Evolutionary conservation across 1,140 invertebrate genomes (phyloP).

Genomic region (Helicoverpa zea): DNA sequence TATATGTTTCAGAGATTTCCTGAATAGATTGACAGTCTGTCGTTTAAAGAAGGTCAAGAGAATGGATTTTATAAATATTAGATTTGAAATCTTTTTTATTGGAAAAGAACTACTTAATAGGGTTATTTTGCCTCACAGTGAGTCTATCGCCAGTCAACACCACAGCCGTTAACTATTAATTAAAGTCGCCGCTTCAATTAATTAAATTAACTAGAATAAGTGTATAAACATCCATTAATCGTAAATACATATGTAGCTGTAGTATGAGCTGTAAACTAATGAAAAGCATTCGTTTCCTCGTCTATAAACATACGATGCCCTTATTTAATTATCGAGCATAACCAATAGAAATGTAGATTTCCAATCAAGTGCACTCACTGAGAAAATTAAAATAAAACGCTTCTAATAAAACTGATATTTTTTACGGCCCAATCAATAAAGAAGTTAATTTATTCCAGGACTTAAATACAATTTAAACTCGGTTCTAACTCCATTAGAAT

Average conservation of each 20-base stretch:
- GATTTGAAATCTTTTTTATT: no score
- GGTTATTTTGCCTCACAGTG: not conserved
- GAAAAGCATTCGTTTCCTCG: conserved; percentile 22
- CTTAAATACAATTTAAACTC: conserved; percentile 9
- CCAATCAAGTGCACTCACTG: conserved; percentile 2
- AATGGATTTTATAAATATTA: no score
- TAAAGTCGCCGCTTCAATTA: conserved; percentile 21
- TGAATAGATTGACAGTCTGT: no score
- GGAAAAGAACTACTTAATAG: not conserved
- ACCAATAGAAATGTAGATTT: conserved; percentile 31
- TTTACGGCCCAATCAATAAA: not conserved
- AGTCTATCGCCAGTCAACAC: not conserved
- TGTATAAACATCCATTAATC: conserved; percentile 12
- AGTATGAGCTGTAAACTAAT: conserved; percentile 28
- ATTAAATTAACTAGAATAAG: conserved; percentile 13
- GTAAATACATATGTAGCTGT: conserved; percentile 18
- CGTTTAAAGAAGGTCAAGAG: no score
- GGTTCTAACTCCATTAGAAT: conserved; percentile 21
- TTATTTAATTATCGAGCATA: conserved; percentile 26
- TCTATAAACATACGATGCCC: not conserved
- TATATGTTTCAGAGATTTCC: no score
- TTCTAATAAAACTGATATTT: not conserved
- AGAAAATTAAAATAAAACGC: conserved; percentile 20
- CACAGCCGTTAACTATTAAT: conserved; percentile 4
- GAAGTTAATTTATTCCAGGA: conserved; percentile 24